Evolutionary conservation across 2,113 vertebrate genomes (phyloP).

Genomic region (Siphamia tubifer): DNA sequence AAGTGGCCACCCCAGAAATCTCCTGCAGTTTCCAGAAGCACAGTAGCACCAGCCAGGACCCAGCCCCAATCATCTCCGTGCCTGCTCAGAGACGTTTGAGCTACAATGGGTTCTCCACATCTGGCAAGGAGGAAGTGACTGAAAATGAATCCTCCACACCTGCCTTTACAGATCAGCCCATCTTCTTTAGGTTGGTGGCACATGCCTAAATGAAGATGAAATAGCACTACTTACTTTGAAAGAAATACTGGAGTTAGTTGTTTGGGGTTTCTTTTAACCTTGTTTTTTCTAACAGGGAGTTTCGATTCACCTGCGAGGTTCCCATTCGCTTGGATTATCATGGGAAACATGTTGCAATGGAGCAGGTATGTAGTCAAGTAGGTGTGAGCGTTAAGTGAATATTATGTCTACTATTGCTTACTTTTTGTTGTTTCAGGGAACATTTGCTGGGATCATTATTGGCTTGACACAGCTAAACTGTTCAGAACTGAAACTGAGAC

Average conservation of each 20-base stretch:
- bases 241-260: neutral
- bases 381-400: neutral
- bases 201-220: neutral
- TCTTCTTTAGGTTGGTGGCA: constrained; percentile 91
- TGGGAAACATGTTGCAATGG: constrained; percentile 93
- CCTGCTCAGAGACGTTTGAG: constrained; percentile 83
- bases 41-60: constrained; percentile 79
- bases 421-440: constrained; percentile 81
- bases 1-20: constrained; percentile 84
- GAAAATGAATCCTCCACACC: constrained; percentile 65
- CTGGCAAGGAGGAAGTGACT: constrained; percentile 58
- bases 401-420: neutral
- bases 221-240: neutral
- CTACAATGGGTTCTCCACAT: constrained; percentile 73
- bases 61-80: constrained; percentile 89
- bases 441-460: constrained; percentile 95
- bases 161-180: constrained; percentile 87
- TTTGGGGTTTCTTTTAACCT: neutral
- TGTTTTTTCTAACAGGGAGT: constrained; percentile 84
- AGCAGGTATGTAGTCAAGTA: constrained; percentile 60
- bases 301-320: constrained; percentile 96
- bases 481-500: constrained; percentile 93
- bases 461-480: constrained; percentile 96
- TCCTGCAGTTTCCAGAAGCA: constrained; percentile 90
- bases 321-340: constrained; percentile 97